phyloP scores from a whole-genome alignment of 1,140 invertebrate species.

The Hormaphis cornu region DNA sequence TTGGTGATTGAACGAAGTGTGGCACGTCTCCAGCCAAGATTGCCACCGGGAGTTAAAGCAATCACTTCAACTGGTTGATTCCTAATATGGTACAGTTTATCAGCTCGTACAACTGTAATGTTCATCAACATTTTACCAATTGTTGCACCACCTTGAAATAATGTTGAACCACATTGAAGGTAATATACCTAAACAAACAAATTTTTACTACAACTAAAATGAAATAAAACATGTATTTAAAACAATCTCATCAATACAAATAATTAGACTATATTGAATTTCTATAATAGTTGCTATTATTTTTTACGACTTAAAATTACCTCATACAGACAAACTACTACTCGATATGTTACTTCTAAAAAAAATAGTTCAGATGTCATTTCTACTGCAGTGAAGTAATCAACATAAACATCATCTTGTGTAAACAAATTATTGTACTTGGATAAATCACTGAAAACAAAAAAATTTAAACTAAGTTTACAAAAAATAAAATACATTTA shows the following conservation, averaged over 20 bases:
- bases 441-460: neutral
- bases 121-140: slow-evolving; percentile 4
- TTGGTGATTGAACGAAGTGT: neutral
- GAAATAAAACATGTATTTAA: too few species aligned
- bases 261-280: too few species aligned
- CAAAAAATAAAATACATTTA: neutral
- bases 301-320: neutral
- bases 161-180: neutral
- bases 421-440: neutral
- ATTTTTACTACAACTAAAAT: too few species aligned
- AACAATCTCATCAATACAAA: too few species aligned
- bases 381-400: slow-evolving; percentile 15
- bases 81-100: neutral
- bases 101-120: slow-evolving; percentile 3
- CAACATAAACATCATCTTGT: slow-evolving; percentile 10
- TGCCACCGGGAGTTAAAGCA: neutral
- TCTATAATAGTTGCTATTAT: too few species aligned
- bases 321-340: slow-evolving; percentile 22
- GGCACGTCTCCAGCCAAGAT: slow-evolving; percentile 6
- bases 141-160: slow-evolving; percentile 10
- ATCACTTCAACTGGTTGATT: neutral
- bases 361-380: slow-evolving; percentile 19
- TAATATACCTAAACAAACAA: slow-evolving; percentile 19
- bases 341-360: neutral
- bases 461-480: neutral